A percentile compares a stretch with the other conserved stretches of the same genome.
phyloP scores from a whole-genome alignment of 2,797 vertebrate species.

The Phaenicophaeus curvirostris region DNA sequence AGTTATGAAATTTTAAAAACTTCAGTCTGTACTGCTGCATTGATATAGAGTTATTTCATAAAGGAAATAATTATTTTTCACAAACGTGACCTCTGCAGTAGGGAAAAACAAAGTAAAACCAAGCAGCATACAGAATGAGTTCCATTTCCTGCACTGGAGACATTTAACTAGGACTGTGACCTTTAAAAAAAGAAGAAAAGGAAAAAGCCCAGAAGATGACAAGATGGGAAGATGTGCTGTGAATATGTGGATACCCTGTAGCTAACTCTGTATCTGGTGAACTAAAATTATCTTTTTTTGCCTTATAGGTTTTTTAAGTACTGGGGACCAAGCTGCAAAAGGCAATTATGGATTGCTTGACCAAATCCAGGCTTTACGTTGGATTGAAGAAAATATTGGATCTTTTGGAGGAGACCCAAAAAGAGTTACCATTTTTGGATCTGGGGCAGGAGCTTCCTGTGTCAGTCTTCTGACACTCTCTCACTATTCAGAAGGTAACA shows the following conservation, averaged over 20 bases:
- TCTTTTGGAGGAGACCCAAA: slow-evolving; percentile 95
- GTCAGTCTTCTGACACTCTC: slow-evolving; percentile 96
- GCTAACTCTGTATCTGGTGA: not conserved
- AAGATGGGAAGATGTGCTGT: not conserved
- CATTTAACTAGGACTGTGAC: not conserved
- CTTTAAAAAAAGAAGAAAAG: not conserved
- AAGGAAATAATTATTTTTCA: not conserved
- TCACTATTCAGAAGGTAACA: slow-evolving; percentile 95
- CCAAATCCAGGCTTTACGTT: slow-evolving; percentile 95
- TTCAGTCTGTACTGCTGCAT: not conserved
- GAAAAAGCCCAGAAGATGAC: not conserved
- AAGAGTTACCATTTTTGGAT: slow-evolving; percentile 96
- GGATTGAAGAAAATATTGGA: slow-evolving; percentile 97
- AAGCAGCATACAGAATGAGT: not conserved
- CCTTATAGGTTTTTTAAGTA: slow-evolving; percentile 90
- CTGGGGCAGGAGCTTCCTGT: slow-evolving; percentile 93
- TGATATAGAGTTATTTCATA: not conserved
- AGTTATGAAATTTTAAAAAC: not conserved
- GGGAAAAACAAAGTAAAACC: not conserved
- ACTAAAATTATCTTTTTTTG: slow-evolving; percentile 45
- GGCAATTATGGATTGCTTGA: slow-evolving; percentile 97
- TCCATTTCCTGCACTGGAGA: not conserved
- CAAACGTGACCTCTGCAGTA: not conserved
- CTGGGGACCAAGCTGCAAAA: slow-evolving; percentile 96
- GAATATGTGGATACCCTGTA: slow-evolving; percentile 24